Percentiles rank a stretch among this genome's conserved stretches.
phyloP scores from a whole-genome alignment of 2,888 invertebrate genomes.

The Crocallis elinguaria region DNA sequence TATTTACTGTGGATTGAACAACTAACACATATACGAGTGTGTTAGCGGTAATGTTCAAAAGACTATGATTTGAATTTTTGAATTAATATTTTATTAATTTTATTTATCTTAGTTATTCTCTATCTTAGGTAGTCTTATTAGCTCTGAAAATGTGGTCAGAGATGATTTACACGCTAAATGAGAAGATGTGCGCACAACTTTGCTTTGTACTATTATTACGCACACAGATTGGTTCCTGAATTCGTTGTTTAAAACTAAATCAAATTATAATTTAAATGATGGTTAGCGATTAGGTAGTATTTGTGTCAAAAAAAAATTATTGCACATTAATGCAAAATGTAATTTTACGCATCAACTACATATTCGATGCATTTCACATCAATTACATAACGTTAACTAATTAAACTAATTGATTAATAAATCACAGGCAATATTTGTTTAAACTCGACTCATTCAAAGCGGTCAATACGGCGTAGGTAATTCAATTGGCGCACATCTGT shows the following conservation, averaged over 20 bases:
- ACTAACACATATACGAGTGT: not conserved
- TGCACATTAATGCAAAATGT: too few species aligned
- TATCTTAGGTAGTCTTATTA: too few species aligned
- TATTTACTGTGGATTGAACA: constrained; percentile 13
- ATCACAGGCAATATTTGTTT: constrained; percentile 15
- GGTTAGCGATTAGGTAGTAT: too few species aligned
- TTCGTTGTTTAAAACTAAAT: too few species aligned
- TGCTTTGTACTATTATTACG: too few species aligned
- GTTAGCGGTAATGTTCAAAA: not conserved
- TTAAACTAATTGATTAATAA: not conserved
- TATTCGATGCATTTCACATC: constrained; percentile 1
- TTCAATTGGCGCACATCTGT: constrained; percentile 42
- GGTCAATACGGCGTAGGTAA: constrained; percentile 26
- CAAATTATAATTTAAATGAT: too few species aligned
- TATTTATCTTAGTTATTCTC: not conserved
- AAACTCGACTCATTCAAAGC: constrained; percentile 20
- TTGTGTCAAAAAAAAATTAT: too few species aligned
- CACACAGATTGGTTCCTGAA: too few species aligned
- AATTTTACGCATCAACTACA: too few species aligned
- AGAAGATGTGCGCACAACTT: too few species aligned
- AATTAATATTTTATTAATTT: not conserved
- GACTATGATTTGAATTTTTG: not conserved
- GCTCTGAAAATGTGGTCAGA: too few species aligned
- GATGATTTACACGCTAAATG: too few species aligned
- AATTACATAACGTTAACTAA: constrained; percentile 10